phyloP scores from a whole-genome alignment of 1,140 invertebrate species.

The Camponotus vicinus region DNA sequence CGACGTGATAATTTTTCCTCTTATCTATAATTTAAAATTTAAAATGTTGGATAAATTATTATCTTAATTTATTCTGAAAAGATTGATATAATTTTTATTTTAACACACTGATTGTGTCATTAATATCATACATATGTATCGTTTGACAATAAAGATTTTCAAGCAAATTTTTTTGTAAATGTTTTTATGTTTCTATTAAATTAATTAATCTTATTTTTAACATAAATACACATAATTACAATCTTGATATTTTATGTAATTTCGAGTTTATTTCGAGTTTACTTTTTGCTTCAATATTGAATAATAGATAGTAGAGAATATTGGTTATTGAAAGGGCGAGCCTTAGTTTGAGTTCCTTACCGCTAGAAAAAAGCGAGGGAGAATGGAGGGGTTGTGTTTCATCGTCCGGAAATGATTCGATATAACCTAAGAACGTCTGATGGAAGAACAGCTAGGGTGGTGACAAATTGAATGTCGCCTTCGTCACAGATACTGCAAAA shows the following conservation, averaged over 20 bases:
- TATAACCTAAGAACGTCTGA: constrained; percentile 68
- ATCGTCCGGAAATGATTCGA: constrained; percentile 79
- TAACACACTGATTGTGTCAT: background rate
- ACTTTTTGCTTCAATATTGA: background rate
- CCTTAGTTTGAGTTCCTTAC: constrained; percentile 36
- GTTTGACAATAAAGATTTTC: background rate
- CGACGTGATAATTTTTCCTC: background rate
- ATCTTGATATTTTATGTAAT: background rate
- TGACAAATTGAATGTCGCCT: constrained; percentile 76
- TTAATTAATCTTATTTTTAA: background rate
- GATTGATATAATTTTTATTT: background rate
- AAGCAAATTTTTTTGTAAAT: background rate
- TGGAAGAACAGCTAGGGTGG: constrained; percentile 64
- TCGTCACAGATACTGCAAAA: constrained; percentile 61
- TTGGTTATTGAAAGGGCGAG: background rate
- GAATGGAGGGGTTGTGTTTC: constrained; percentile 71
- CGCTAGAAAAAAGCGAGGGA: constrained; percentile 61
- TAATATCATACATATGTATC: background rate
- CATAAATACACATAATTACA: background rate
- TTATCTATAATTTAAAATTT: too few species aligned
- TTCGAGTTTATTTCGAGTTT: background rate
- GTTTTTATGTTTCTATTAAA: background rate
- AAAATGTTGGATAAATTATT: background rate
- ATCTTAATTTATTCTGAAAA: background rate
- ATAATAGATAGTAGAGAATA: constrained; percentile 4